Evolutionary conservation across 2,888 invertebrate species (phyloP).

Genomic region (Folsomia candida): DNA sequence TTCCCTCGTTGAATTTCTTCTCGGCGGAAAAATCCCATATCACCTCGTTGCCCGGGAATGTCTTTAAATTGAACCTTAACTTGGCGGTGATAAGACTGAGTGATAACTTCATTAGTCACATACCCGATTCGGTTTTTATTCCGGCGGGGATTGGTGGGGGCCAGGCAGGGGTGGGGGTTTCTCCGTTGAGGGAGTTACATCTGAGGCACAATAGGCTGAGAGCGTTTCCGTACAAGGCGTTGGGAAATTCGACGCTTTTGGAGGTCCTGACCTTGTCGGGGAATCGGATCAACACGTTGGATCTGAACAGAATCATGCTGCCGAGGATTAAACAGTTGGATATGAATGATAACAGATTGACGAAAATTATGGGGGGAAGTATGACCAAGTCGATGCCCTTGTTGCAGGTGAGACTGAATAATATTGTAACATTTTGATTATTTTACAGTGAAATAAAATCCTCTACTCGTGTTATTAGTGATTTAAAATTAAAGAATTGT

Average conservation of each 20-base stretch:
- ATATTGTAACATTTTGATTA: not conserved
- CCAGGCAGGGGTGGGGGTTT: not conserved
- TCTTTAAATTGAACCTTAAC: slow-evolving; percentile 75
- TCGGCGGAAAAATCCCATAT: slow-evolving; percentile 69
- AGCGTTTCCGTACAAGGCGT: slow-evolving; percentile 74
- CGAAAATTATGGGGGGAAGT: slow-evolving; percentile 60
- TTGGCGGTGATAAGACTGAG: slow-evolving; percentile 71
- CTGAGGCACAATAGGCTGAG: slow-evolving; percentile 70
- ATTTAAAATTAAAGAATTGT: no score
- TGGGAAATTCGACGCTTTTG: slow-evolving; percentile 71
- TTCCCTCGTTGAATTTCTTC: slow-evolving; percentile 74
- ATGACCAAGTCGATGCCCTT: slow-evolving; percentile 74
- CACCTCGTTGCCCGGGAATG: slow-evolving; percentile 65
- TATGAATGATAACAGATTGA: slow-evolving; percentile 71
- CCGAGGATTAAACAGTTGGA: slow-evolving; percentile 72
- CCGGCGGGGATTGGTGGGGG: slow-evolving; percentile 9
- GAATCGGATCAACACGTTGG: slow-evolving; percentile 61
- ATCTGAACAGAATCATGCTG: slow-evolving; percentile 73
- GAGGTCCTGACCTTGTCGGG: slow-evolving; percentile 62
- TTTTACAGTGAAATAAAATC: no score
- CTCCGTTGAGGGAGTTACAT: slow-evolving; percentile 68
- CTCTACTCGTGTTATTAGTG: no score
- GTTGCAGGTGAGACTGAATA: slow-evolving; percentile 61
- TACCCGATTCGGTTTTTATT: slow-evolving; percentile 71
- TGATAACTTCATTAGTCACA: slow-evolving; percentile 65